Base-by-base conservation (phyloP, 2,113 vertebrate species). In the Malurus elegans region DNA sequence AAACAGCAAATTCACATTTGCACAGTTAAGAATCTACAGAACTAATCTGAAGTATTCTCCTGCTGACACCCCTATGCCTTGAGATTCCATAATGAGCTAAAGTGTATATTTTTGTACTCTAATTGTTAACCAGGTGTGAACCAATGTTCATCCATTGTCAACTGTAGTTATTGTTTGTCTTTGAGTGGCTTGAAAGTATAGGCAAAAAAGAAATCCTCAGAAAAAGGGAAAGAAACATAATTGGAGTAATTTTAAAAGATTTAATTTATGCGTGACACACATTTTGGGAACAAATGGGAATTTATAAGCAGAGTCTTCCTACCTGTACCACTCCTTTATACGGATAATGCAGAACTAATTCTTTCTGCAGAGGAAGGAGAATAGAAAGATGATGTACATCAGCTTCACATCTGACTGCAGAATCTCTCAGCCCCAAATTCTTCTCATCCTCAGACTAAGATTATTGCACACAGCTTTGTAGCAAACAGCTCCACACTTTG, bases 1-100 rank as follows among this genome's bases (percentile, higher is more conserved):
- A 91, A 97, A 93, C 65, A 94, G 19, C 36, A 90, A 86, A 87
- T 87, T 78, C 72, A 74, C 74, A 90, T 86, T 83, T 86, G 40
- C 71, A 76, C 66, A 56, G 70, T 61, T 85, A 88, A 93, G 51
- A 87, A 74, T 14, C 42, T 79, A 72, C 36, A 81, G 73, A 94
- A 92, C 42, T 89, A 87, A 89, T 65, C 21, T 64, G 61, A 86
- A 93, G 36, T 75, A 90, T 91, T 84, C 84, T 94, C 80, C 72
- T 86, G 80, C 74, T 79, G 54, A 57, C 54, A 50, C 9, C 70
- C 9, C 18, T 73, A 28, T 73, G 58, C 64, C 40, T 26, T 51
- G 91, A 93, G 81, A 88, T 76, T 96, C 66, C 69, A 34, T 60
- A 90, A 92, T n/a, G 32, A 34, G 79, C 42, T 75, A 18, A 82